phyloP scores from a whole-genome alignment of 2,113 vertebrate species.

The Bungarus multicinctus region DNA sequence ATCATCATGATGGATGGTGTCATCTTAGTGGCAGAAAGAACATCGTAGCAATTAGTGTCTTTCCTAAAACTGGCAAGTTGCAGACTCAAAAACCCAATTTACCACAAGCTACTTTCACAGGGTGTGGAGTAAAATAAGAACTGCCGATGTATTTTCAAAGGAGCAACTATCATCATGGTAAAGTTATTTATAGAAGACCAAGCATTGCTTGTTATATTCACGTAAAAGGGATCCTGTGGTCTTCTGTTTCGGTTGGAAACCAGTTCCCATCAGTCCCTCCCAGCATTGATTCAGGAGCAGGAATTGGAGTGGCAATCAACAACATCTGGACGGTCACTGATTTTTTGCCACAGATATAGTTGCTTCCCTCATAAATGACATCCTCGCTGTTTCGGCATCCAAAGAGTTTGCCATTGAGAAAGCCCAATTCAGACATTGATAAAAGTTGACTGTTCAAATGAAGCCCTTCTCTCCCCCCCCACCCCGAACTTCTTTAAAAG shows the following conservation, averaged over 20 bases:
- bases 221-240: not conserved
- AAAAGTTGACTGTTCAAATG: not conserved
- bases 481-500: slow-evolving; percentile 53
- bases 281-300: not conserved
- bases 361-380: not conserved
- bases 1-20: not conserved
- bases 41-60: not conserved
- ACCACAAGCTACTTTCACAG: not conserved
- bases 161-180: not conserved
- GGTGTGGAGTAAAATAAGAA: not conserved
- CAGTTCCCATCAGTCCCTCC: not conserved
- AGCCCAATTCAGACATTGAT: slow-evolving; percentile 10
- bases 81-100: not conserved
- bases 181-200: not conserved
- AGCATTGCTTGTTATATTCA: not conserved
- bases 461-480: slow-evolving; percentile 45
- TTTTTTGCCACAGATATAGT: no score
- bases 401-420: not conserved
- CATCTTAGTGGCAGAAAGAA: not conserved
- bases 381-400: not conserved
- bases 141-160: not conserved
- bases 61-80: not conserved
- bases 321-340: not conserved
- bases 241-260: not conserved
- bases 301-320: not conserved